Conservation (phyloP, 2,888 invertebrate genomes). For the Meloe dianella region DNA sequence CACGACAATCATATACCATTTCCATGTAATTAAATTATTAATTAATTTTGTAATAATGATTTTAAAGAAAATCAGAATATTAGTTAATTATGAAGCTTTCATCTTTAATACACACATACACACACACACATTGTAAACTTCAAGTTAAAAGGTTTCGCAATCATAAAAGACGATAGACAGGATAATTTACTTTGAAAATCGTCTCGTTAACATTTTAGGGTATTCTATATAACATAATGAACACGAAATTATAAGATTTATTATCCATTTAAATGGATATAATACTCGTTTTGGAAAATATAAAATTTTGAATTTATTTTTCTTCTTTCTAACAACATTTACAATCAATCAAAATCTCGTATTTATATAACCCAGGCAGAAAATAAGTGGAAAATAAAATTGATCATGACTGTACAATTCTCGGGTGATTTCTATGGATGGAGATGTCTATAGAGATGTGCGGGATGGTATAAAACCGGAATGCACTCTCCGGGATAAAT, state of each 20-base stretch:
- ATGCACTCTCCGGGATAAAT: not conserved
- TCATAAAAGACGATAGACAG: not conserved
- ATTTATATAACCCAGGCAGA: not conserved
- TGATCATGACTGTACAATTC: not conserved
- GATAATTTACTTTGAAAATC: not conserved
- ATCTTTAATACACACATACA: not conserved
- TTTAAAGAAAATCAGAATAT: not conserved
- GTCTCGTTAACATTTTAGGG: not conserved
- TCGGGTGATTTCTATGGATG: not conserved
- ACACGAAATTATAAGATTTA: not conserved
- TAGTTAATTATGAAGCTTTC: constrained; percentile 6
- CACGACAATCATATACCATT: too few relatives aligned
- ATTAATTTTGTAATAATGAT: too few relatives aligned
- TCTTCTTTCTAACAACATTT: not conserved
- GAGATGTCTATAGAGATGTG: not conserved
- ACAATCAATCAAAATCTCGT: constrained; percentile 5
- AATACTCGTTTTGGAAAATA: too few relatives aligned
- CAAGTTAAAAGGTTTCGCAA: not conserved
- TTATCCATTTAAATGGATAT: not conserved
- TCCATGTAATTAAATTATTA: too few relatives aligned
- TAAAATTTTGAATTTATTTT: too few relatives aligned
- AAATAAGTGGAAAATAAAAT: not conserved
- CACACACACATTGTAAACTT: too few relatives aligned
- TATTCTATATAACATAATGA: not conserved
- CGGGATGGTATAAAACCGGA: not conserved